These are phyloP conservation scores for Regulus satrapa DNA, from an alignment of 2,113 vertebrate species.

Conservation along the genomic window DNA sequence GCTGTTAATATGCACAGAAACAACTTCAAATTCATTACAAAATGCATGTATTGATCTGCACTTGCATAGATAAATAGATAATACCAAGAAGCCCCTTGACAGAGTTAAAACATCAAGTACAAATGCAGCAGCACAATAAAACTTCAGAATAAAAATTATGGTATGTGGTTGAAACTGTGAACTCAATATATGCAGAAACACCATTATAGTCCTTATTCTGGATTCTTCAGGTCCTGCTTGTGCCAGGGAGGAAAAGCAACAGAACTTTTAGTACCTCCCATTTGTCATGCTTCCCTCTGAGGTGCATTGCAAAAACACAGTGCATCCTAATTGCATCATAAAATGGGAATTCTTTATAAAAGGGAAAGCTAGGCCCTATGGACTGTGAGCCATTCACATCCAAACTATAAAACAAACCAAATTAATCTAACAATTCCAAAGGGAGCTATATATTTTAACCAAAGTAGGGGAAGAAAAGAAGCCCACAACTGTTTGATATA, in stretches of 20 bases:
- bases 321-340: neutral
- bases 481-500: neutral
- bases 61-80: neutral
- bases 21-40: neutral
- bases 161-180: neutral
- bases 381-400: neutral
- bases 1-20: neutral
- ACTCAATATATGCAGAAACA: neutral
- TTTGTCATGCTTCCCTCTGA: neutral
- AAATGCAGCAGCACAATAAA: neutral
- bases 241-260: neutral
- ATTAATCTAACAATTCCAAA: constrained; percentile 35
- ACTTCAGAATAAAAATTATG: neutral
- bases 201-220: neutral
- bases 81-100: neutral
- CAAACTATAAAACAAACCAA: constrained; percentile 32
- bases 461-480: neutral
- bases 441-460: neutral
- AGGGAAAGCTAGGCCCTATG: neutral
- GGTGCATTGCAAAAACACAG: neutral
- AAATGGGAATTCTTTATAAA: constrained; percentile 39
- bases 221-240: neutral
- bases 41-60: neutral
- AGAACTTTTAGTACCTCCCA: neutral
- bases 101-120: neutral